Base-by-base conservation (phyloP, 2,113 vertebrate genomes). In the Carassius auratus region DNA sequence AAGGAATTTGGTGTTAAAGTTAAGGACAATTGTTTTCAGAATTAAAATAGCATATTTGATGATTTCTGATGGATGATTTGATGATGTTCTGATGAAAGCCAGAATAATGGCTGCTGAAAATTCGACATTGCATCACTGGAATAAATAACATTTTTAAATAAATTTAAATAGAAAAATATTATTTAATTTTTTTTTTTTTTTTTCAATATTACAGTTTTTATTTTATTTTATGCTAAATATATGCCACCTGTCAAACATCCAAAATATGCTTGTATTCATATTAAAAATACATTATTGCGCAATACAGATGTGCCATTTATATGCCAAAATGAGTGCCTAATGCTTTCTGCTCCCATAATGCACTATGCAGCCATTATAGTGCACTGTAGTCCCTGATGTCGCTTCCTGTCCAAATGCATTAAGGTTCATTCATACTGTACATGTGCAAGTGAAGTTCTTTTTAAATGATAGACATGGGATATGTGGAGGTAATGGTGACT, bases 401-500 rank as follows among this genome's bases (percentile, higher is more conserved):
- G 3, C 9, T 61, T 64, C 14, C n/a, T 8, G 21, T 80, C 3
- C 9, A 64, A 80, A 48, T 4, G 23, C 26, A 9, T 64, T 42
- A 68, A 36, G 50, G 12, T 81, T 15, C 14, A 5, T 42, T 50
- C 13, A 66, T 52, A 50, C 48, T 50, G 48, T 66, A 8, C 33
- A 30, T 75, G 21, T 33, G 14, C 15, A 33, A 21, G 36, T 71
- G 1, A 21, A 42, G 19, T 42, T 73, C 36, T 36, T 57, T 79
- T 36, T 42, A 57, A 42, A 38, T 79, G 4, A n/a, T 38, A 42
- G 36, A 12, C 57, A 8, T 30, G 75, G 7, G 59, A 17, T 50
- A 30, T 68, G 62, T 66, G 19, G 17, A 10, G 19, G 26, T 73
- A 71, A 57, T 83, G 64, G 45, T 69, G 30, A 83, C 81, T 71